phyloP scores from a whole-genome alignment of 23 tunicate species.

The Diplosoma virens region DNA sequence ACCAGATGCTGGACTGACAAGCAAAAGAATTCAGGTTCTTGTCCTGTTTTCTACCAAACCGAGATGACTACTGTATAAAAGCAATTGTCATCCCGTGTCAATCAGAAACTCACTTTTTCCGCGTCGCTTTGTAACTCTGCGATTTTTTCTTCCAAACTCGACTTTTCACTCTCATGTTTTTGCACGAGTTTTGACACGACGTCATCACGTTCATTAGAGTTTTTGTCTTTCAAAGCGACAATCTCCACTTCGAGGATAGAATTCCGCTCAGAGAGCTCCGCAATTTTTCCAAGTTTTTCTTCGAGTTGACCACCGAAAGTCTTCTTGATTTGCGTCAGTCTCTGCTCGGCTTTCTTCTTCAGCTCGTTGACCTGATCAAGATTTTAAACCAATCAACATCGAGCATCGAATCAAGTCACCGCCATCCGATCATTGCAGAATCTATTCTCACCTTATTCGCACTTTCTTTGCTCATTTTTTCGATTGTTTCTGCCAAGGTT shows the following conservation, averaged over 20 bases:
- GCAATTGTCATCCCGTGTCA: no score
- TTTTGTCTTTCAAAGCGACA: constrained; percentile 4
- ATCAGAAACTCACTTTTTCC: not conserved
- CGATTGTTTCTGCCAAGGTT: constrained; percentile 25
- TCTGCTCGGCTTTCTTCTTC: constrained; percentile 78
- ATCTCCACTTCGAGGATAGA: constrained; percentile 19
- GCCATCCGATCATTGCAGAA: not conserved
- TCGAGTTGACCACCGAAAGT: constrained; percentile 76
- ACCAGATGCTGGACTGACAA: no score
- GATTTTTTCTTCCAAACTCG: constrained; percentile 12
- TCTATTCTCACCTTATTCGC: constrained; percentile 24
- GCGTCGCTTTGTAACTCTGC: not conserved
- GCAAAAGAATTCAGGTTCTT: no score
- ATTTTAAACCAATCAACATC: not conserved
- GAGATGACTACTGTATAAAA: no score
- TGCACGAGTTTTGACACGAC: not conserved
- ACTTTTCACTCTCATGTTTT: not conserved
- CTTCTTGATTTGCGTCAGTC: constrained; percentile 69
- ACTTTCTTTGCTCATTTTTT: constrained; percentile 38
- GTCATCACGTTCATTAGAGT: not conserved
- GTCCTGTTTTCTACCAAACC: no score
- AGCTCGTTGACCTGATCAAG: constrained; percentile 46
- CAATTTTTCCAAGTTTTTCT: constrained; percentile 60
- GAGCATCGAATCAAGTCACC: not conserved
- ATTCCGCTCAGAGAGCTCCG: constrained; percentile 45